Base-by-base conservation (phyloP, 2,113 vertebrate species). In the Larimichthys crocea region DNA sequence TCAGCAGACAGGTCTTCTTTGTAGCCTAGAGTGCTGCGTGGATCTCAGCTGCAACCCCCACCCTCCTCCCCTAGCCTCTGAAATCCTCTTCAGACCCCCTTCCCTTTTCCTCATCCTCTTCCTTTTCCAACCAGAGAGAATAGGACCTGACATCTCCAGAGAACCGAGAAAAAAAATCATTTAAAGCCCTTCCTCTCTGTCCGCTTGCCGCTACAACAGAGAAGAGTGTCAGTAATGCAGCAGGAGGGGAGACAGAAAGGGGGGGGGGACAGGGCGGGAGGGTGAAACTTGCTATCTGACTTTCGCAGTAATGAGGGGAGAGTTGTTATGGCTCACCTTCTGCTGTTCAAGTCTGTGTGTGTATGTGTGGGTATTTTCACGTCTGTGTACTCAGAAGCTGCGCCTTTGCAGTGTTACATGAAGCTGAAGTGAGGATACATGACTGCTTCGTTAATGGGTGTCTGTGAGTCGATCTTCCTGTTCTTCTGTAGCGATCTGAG, bases 81-180 rank as follows among this genome's bases (percentile, higher is more conserved):
- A 91, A 92, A 89, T 87, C 84, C 84, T 91, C 84, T 59, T 79
- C 86, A 86, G 49, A 70, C 75, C 75, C 46, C 62, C 48, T 68
- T 69, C 69, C 71, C 65, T 76, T 79, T 76, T 78, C 50, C 79
- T 76, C 57, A 48, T 73, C 74, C n/a, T 70, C 65, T 80, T 87
- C 66, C 66, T 77, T 79, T 80, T 80, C 61, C 66, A 78, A 59
- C 79, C 50, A 71, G 66, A 86, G 86, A 88, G 85, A 92, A 91
- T 83, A 79, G 88, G 80, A 88, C 60, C 82, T 87, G 90, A 90
- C 89, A 88, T 86, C 88, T 90, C 88, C 76, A 87, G 74, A 88
- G 84, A 84, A 77, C 66, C 50, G 64, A 79, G 84, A 62, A 87
- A 66, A 66, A 90, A 93, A 89, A 86, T 82, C 59, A 86, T 90